Conservation (phyloP, 1,140 invertebrate genomes). For the Cydia amplana region DNA sequence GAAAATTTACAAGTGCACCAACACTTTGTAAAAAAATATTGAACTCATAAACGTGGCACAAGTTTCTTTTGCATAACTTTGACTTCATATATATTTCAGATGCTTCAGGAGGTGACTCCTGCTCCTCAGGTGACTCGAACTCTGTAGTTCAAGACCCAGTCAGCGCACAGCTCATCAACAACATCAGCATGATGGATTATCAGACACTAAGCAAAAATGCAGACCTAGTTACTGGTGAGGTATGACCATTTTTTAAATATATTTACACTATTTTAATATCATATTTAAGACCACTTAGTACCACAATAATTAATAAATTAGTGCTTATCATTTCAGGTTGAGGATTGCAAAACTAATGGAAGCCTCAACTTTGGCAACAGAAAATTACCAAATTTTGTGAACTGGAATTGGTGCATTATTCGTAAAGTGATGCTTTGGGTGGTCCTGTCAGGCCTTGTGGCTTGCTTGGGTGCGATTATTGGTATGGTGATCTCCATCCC, state of each 20-base stretch:
- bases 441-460: constrained; percentile 84
- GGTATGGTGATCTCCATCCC: constrained; percentile 86
- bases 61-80: constrained; percentile 4
- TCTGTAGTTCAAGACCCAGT: constrained; percentile 75
- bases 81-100: constrained; percentile 47
- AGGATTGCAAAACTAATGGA: constrained; percentile 71
- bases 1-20: too few species aligned
- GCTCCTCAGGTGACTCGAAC: constrained; percentile 73
- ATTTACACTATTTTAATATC: constrained; percentile 14
- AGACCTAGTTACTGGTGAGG: constrained; percentile 66
- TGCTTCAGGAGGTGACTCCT: constrained; percentile 69
- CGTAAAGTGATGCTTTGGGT: constrained; percentile 86
- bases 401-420: constrained; percentile 90
- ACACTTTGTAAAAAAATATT: too few species aligned
- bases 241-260: constrained; percentile 40
- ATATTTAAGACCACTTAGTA: constrained; percentile 12
- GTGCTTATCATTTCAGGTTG: constrained; percentile 59
- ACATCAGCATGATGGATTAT: constrained; percentile 78
- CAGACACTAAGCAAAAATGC: constrained; percentile 76
- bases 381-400: constrained; percentile 83
- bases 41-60: too few species aligned
- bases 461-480: constrained; percentile 85
- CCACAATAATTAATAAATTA: constrained; percentile 16
- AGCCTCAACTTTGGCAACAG: constrained; percentile 58
- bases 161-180: constrained; percentile 77